These are phyloP conservation scores for Limosa lapponica DNA, from an alignment of 2,797 vertebrate species.

Conservation along the genomic window DNA sequence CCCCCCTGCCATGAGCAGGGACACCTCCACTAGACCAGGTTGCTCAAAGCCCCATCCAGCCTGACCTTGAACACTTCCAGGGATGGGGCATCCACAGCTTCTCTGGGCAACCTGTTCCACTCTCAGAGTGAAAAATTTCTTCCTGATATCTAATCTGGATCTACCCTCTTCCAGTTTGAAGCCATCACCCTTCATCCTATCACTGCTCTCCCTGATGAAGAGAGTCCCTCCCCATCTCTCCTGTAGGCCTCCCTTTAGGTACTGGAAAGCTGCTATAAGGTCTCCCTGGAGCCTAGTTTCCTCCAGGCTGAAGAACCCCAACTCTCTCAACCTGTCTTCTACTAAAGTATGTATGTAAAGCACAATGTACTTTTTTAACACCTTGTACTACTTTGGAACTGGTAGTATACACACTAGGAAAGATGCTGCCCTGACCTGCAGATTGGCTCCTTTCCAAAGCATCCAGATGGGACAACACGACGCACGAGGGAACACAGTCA, in stretches of 20 bases:
- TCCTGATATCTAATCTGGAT: not conserved
- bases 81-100: not conserved
- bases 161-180: not conserved
- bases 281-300: not conserved
- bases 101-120: not conserved
- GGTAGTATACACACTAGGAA: not conserved
- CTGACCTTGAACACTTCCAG: not conserved
- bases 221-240: not conserved
- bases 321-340: not conserved
- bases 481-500: not conserved
- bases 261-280: not conserved
- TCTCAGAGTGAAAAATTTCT: not conserved
- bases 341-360: not conserved
- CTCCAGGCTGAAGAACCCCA: not conserved
- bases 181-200: not conserved
- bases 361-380: not conserved
- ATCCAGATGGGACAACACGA: rapidly evolving
- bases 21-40: not conserved
- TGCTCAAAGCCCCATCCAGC: not conserved
- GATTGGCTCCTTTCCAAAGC: not conserved
- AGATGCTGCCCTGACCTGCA: not conserved
- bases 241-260: not conserved
- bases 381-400: not conserved
- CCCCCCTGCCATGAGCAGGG: not conserved
- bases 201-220: not conserved